phyloP scores from a whole-genome alignment of 1,140 invertebrate genomes.

The Aleiodes sp. region DNA sequence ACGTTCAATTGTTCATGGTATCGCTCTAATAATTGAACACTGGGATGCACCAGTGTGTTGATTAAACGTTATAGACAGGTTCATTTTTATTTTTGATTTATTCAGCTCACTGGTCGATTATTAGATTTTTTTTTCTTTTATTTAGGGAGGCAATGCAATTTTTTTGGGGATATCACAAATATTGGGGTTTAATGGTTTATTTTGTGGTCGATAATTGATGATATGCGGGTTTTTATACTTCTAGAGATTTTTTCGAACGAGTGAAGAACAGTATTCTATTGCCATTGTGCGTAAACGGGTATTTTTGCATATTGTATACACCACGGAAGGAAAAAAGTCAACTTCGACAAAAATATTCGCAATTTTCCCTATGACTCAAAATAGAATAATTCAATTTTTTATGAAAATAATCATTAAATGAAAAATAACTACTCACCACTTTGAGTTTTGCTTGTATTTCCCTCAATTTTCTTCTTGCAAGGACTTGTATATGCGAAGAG shows the following conservation, averaged over 20 bases:
- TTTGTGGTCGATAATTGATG: too few species aligned
- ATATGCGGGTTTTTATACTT: too few species aligned
- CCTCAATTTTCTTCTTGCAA: constrained; percentile 95
- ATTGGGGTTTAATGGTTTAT: too few species aligned
- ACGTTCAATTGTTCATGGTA: constrained; percentile 55
- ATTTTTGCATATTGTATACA: too few species aligned
- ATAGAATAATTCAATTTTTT: background rate
- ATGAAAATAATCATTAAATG: background rate
- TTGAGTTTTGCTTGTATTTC: constrained; percentile 98
- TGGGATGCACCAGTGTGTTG: constrained; percentile 47
- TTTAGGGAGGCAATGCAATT: background rate
- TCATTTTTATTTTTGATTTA: constrained; percentile 61
- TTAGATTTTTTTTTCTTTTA: constrained; percentile 18
- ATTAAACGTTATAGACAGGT: constrained; percentile 55
- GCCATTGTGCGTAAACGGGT: too few species aligned
- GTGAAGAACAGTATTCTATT: too few species aligned
- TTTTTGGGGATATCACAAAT: background rate
- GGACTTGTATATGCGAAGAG: constrained; percentile 98
- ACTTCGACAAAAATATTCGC: background rate
- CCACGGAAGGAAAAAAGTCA: background rate
- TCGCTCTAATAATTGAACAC: constrained; percentile 56
- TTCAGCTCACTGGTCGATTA: constrained; percentile 31
- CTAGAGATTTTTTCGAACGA: too few species aligned
- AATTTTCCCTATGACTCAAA: background rate
- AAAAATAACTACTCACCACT: constrained; percentile 78